Evolutionary conservation across 2,888 invertebrate genomes (phyloP).

Genomic region (Philopedon plagiatum): DNA sequence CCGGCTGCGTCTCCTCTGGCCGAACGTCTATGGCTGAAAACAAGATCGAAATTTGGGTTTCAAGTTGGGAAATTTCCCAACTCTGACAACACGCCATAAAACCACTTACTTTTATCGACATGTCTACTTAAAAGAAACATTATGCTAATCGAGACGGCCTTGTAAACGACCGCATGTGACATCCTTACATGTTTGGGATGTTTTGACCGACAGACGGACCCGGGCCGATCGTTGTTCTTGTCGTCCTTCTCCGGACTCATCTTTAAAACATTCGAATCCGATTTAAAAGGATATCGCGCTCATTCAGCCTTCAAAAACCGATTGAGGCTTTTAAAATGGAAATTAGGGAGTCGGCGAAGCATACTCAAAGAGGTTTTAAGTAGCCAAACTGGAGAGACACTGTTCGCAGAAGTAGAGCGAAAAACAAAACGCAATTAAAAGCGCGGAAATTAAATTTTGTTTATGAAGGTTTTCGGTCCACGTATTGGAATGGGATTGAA

Average conservation of each 20-base stretch:
- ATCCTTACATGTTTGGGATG: neutral
- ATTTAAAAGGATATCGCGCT: slow-evolving; percentile 8
- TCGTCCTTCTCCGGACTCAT: slow-evolving; percentile 2
- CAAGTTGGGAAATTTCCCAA: no score
- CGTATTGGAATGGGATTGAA: no score
- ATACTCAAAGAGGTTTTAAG: slow-evolving; percentile 7
- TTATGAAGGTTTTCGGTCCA: neutral
- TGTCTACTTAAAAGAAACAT: neutral
- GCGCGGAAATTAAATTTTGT: slow-evolving; percentile 6
- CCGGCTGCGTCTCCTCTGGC: no score
- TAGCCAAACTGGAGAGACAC: slow-evolving; percentile 8
- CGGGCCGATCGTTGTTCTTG: slow-evolving; percentile 1
- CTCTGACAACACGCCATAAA: no score
- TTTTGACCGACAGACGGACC: neutral
- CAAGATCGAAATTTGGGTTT: no score
- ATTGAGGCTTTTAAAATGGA: slow-evolving; percentile 15
- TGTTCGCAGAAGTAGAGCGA: neutral
- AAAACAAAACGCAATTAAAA: slow-evolving; percentile 6
- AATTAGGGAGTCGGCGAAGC: neutral
- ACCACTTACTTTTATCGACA: no score
- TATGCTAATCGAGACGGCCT: slow-evolving; percentile 4
- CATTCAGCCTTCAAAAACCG: slow-evolving; percentile 6
- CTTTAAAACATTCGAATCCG: slow-evolving; percentile 8
- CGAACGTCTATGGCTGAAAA: no score
- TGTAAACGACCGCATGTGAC: slow-evolving; percentile 2